phyloP scores from a whole-genome alignment of 2,113 vertebrate genomes.

The Centropus bengalensis region DNA sequence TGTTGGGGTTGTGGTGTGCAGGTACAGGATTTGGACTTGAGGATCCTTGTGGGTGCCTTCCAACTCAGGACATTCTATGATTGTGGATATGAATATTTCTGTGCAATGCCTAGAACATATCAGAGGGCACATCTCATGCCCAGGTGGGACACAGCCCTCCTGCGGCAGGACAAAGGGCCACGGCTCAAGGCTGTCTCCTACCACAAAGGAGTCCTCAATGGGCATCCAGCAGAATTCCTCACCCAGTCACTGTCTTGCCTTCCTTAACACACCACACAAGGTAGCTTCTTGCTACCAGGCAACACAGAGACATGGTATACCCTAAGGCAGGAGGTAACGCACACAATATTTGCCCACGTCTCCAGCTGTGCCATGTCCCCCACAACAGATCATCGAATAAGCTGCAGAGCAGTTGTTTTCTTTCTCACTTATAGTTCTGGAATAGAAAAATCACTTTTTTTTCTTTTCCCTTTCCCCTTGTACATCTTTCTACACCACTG shows the following conservation, averaged over 20 bases:
- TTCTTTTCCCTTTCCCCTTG: background rate
- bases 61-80: too few relatives aligned
- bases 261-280: background rate
- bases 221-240: background rate
- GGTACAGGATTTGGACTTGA: too few relatives aligned
- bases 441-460: background rate
- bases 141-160: fast-evolving
- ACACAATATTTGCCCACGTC: fast-evolving
- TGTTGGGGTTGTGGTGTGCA: too few relatives aligned
- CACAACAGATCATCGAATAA: fast-evolving
- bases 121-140: background rate
- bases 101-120: background rate
- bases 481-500: background rate
- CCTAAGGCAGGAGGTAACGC: background rate
- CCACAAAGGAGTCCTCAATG: fast-evolving
- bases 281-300: fast-evolving
- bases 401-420: background rate
- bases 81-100: background rate
- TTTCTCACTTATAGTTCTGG: background rate
- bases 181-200: background rate
- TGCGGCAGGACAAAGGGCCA: background rate
- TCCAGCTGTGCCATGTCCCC: background rate
- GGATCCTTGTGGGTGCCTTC: too few relatives aligned
- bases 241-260: background rate
- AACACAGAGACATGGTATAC: fast-evolving